These are phyloP conservation scores for Sebastes trivittatus DNA, from an alignment of 2,797 vertebrate genomes.

Conservation along the genomic window DNA sequence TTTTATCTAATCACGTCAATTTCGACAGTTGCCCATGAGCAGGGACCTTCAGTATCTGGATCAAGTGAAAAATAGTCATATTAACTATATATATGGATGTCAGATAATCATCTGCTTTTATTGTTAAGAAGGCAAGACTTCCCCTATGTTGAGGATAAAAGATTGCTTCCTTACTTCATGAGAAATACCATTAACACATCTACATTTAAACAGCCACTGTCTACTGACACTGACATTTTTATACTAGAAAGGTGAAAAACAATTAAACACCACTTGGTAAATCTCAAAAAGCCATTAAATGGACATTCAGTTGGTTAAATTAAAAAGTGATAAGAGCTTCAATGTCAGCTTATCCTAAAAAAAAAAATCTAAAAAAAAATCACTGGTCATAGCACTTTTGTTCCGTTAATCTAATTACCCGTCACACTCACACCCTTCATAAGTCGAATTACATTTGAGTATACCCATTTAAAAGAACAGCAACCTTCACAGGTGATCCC, in stretches of 20 bases:
- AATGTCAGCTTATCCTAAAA: background rate
- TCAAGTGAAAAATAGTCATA: background rate
- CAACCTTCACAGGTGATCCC: slow-evolving; percentile 42
- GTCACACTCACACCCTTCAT: slow-evolving; percentile 3
- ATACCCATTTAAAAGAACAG: slow-evolving; percentile 31
- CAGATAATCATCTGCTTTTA: background rate
- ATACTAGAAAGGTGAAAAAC: background rate
- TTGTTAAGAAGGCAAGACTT: background rate
- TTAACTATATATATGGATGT: background rate
- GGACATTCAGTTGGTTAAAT: background rate
- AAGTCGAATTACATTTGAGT: slow-evolving; percentile 11
- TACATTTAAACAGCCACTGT: background rate
- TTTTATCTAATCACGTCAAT: background rate
- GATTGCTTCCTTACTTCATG: background rate
- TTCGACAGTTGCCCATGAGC: background rate
- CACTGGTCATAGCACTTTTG: background rate
- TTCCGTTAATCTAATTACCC: slow-evolving; percentile 16
- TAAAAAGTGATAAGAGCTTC: slow-evolving; percentile 6
- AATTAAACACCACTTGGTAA: background rate
- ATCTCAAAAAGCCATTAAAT: background rate
- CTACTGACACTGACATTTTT: background rate
- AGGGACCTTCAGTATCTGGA: background rate
- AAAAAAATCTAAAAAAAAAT: background rate
- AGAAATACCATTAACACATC: background rate
- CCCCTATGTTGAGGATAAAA: background rate